Conservation (phyloP, 2,113 vertebrate genomes). For the Thamnophis sirtalis region DNA sequence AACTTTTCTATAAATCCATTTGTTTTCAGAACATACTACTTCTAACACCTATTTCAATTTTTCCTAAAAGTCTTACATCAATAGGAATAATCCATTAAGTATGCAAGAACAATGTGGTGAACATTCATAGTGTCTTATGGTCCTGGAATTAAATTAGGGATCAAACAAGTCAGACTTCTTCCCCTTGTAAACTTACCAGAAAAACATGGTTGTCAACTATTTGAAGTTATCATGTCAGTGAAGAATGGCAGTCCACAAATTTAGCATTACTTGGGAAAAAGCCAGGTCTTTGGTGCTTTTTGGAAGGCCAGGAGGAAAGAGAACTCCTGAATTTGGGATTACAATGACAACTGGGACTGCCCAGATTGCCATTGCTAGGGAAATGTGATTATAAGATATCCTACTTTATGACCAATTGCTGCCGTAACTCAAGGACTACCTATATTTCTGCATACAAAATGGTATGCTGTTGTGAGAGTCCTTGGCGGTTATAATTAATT, state of each 20-base stretch:
- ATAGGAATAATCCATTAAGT: background rate
- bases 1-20: background rate
- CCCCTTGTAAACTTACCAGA: background rate
- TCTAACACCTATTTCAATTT: background rate
- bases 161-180: background rate
- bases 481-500: background rate
- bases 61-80: background rate
- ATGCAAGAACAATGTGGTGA: background rate
- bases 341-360: background rate
- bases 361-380: background rate
- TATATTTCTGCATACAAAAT: background rate
- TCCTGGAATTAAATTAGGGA: background rate
- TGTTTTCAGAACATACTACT: background rate
- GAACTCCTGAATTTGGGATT: background rate
- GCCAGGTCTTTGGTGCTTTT: background rate
- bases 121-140: background rate
- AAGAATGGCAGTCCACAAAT: background rate
- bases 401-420: background rate
- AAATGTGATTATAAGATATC: background rate
- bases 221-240: background rate
- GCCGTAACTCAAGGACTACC: no score
- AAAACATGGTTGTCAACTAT: background rate
- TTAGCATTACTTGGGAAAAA: background rate
- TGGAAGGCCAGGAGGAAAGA: background rate
- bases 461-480: background rate